Conservation (phyloP, 1,140 invertebrate genomes). For the Megalonaias nervosa region DNA sequence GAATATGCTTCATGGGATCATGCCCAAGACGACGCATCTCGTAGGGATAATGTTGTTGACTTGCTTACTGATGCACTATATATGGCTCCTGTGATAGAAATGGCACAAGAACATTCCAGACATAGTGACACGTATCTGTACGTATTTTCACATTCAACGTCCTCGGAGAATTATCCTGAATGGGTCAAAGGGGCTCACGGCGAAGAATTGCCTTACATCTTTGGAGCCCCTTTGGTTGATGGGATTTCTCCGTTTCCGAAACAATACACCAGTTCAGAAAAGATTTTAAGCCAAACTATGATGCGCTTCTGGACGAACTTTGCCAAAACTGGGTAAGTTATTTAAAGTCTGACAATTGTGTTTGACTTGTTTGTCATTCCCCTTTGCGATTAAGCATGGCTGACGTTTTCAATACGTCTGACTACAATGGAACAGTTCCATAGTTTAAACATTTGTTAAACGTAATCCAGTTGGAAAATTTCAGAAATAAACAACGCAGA, state of each 20-base stretch:
- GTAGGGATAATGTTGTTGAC: conserved; percentile 92
- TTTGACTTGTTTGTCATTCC: too few relatives aligned
- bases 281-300: conserved; percentile 89
- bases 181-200: conserved; percentile 80
- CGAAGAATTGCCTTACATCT: conserved; percentile 93
- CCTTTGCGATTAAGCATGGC: too few relatives aligned
- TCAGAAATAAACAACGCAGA: too few relatives aligned
- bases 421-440: too few relatives aligned
- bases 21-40: conserved; percentile 78
- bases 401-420: too few relatives aligned
- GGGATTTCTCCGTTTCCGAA: conserved; percentile 84
- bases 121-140: conserved; percentile 65
- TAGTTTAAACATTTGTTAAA: too few relatives aligned
- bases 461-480: too few relatives aligned
- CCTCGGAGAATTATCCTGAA: conserved; percentile 80
- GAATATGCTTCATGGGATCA: conserved; percentile 80
- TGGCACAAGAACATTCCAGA: conserved; percentile 90
- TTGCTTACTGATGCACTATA: conserved; percentile 90
- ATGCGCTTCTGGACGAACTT: conserved; percentile 98
- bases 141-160: conserved; percentile 81
- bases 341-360: background rate
- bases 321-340: conserved; percentile 91
- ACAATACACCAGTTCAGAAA: conserved; percentile 92
- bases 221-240: conserved; percentile 90
- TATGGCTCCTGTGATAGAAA: conserved; percentile 92